Base-by-base conservation (phyloP, 2,113 vertebrate species). In the Stomatorhinus ivindoensis region DNA sequence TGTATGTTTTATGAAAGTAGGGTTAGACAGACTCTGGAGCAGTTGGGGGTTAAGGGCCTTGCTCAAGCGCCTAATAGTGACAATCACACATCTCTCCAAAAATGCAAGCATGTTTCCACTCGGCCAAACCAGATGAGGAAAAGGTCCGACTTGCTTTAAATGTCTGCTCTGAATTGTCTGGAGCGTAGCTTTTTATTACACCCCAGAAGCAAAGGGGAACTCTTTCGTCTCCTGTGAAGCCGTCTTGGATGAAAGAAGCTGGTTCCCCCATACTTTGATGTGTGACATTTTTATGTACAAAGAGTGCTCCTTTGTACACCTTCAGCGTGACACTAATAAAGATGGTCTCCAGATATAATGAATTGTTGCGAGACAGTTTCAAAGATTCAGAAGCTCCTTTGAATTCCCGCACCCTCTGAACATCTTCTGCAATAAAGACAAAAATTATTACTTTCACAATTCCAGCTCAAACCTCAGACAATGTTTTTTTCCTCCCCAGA, bases 151-250 rank as follows among this genome's bases (percentile, higher is more conserved):
- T 91, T 51, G 35, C 21, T 89, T 88, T 90, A 85, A 87, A 89
- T 83, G 87, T 53, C 86, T 69, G 80, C 48, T 85, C 80, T 69
- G 61, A 84, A 58, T 83, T 58, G 24, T 73, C 19, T 39, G 31
- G 83, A 31, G 27, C 44, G 35, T 42, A 46, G 44, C 15, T 48
- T 82, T 89, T 90, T 87, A 90, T 90, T 84, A 89, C 35, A 35
- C 73, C 89, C 90, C 89, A 88, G 83, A 89, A 88, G 88, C 85
- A 91, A 89, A 90, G 89, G 27, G 84, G 55, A 90, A 80, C 84
- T 87, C 82, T 87, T 39, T 84, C 42, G 83, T 90, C 90, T 91
- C 65, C 76, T 19, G 88, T 87, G 90, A 46, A 89, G 73, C 44
- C 27, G 84, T 69, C 73, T 85, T 84, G 55, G 61, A 91, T 35